Evolutionary conservation across 23 tunicate species (phyloP).

Genomic region (Trididemnum clinides): DNA sequence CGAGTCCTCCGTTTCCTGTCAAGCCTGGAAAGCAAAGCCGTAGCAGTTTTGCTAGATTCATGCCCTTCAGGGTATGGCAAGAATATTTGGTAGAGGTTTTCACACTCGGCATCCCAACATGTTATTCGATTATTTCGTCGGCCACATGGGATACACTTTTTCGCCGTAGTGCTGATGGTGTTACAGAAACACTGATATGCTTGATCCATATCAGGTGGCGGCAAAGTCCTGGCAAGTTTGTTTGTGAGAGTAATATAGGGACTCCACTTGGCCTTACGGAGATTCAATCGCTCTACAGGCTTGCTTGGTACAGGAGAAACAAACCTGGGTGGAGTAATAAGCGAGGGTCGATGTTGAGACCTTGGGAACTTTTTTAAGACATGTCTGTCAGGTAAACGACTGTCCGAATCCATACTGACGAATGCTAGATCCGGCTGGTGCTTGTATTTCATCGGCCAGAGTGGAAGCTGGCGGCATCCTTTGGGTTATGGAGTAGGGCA

Average conservation of each 20-base stretch:
- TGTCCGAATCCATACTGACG: background rate
- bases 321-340: background rate
- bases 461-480: background rate
- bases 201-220: slow-evolving; percentile 1
- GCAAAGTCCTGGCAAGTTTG: background rate
- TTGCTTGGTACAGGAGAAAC: background rate
- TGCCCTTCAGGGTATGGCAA: background rate
- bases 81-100: background rate
- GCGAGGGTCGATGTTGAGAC: slow-evolving; percentile 10
- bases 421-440: background rate
- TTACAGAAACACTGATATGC: slow-evolving; percentile 11
- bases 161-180: background rate
- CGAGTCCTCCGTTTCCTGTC: background rate
- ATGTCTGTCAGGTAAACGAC: background rate
- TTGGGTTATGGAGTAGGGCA: background rate
- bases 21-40: background rate
- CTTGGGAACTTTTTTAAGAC: background rate
- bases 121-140: background rate
- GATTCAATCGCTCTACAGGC: slow-evolving; percentile 23
- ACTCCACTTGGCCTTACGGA: background rate
- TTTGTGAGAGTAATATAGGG: background rate
- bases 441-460: background rate
- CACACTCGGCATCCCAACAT: slow-evolving; percentile 13
- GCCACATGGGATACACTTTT: background rate
- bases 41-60: background rate